Base-by-base conservation (phyloP, 2,888 invertebrate genomes). In the Agrenia bidenticulata region DNA sequence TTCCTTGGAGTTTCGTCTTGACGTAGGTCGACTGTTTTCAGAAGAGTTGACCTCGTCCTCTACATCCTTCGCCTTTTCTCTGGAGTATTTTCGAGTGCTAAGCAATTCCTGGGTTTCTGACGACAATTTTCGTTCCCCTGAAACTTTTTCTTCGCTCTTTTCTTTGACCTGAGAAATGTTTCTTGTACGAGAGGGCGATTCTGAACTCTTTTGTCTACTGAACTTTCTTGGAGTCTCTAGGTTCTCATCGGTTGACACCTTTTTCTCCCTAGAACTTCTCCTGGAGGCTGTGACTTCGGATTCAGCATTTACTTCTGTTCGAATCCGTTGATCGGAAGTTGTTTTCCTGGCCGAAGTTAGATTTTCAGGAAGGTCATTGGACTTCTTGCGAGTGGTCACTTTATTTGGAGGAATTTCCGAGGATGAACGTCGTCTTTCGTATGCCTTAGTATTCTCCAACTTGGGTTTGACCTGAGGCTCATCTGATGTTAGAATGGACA, bases 31-130 rank as follows among this genome's bases (percentile, higher is more conserved):
- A 24, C 1, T 37, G 21, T 39, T 54, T 26, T 21, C 58, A 11
- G 4, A 11, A 32, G 11, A 4, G 4, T 32, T 32, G 32, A 32
- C 32, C 32, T 32, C 32, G 32, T 32, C 32, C 13, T 1, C 19
- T 51, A 15, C n/a, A 15, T 53, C 53, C 37, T 55, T 61, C 26
- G 42, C 45, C 19, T 55, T 59, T 2, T 61, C 70, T 45, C 67
- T 26, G 15, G 67, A 56, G 49, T 72, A 72, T 62, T 61, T 72
- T 50, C 72, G 57, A 42, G 69, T 72, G 54, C 69, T 69, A 19
- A 72, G 60, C n/a, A 72, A 59, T 65, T 69, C 67, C 19, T 61
- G 55, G 1, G 69, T 69, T 39, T 72, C 69, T 0, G 67, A 50
- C 11, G 65, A 63, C 4, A 69, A 27, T 49, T 69, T 69, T 2